These are phyloP conservation scores for Drosophila anomalipes DNA, from an alignment of 2,888 invertebrate genomes.

Conservation along the genomic window DNA sequence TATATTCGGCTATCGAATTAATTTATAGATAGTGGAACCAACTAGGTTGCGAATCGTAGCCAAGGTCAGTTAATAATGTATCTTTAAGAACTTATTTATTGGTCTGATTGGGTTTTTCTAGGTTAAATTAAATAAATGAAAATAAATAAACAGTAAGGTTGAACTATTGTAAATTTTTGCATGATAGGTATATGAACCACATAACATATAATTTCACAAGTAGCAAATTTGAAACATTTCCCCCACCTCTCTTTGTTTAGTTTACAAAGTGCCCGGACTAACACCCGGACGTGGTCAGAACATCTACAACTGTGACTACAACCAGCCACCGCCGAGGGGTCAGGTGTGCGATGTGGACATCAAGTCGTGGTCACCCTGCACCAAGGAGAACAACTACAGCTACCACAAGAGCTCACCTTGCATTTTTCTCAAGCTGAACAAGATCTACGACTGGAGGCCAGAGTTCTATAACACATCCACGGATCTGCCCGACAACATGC, in stretches of 20 bases:
- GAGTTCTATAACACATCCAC: constrained; percentile 91
- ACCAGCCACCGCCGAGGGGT: constrained; percentile 89
- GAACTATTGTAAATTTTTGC: background rate
- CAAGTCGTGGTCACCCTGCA: constrained; percentile 92
- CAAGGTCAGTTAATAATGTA: constrained; percentile 20
- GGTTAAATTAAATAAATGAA: background rate
- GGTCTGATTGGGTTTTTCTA: background rate
- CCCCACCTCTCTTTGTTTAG: constrained; percentile 84
- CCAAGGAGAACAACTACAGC: constrained; percentile 93
- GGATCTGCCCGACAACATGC: constrained; percentile 91
- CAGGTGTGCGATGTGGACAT: constrained; percentile 96
- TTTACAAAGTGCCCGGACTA: constrained; percentile 90
- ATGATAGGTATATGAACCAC: background rate
- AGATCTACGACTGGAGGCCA: constrained; percentile 96
- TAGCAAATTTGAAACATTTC: background rate
- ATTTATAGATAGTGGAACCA: background rate
- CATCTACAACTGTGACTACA: constrained; percentile 91
- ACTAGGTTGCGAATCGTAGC: background rate
- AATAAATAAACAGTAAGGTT: background rate
- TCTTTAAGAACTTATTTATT: background rate
- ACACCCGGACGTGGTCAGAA: constrained; percentile 91
- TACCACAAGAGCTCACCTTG: constrained; percentile 97
- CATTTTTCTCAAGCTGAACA: constrained; percentile 97
- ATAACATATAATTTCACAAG: background rate
- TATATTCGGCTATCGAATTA: constrained; percentile 32